Percentiles rank a stretch among this genome's conserved stretches.
These are phyloP conservation scores for Silurus lanzhouensis DNA, from an alignment of 2,797 vertebrate genomes.

Conservation along the genomic window DNA sequence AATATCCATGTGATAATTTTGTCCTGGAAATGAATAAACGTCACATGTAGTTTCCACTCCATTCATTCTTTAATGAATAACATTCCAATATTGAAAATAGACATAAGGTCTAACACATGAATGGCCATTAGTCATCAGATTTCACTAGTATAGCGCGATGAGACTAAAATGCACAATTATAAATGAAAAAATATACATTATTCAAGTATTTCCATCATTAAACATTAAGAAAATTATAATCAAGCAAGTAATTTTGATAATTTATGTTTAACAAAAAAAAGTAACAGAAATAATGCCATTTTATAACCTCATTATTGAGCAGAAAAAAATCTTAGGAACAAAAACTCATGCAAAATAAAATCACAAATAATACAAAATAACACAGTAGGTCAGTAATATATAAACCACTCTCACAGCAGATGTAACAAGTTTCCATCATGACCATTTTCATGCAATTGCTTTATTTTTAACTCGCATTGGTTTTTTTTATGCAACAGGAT, in stretches of 20 bases:
- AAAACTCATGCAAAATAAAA: slow-evolving; percentile 73
- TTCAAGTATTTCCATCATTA: slow-evolving; percentile 73
- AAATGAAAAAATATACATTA: slow-evolving; percentile 61
- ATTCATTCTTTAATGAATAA: slow-evolving; percentile 36
- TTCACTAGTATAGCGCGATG: slow-evolving; percentile 8
- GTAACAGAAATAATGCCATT: slow-evolving; percentile 67
- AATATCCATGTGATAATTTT: not conserved
- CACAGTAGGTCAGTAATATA: slow-evolving; percentile 55
- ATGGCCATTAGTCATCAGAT: slow-evolving; percentile 18
- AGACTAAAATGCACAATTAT: slow-evolving; percentile 39
- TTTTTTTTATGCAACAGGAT: slow-evolving; percentile 30
- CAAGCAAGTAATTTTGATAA: slow-evolving; percentile 60
- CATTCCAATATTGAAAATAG: slow-evolving; percentile 7
- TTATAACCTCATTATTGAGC: slow-evolving; percentile 61
- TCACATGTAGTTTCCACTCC: slow-evolving; percentile 31
- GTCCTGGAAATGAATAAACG: not conserved
- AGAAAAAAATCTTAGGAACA: slow-evolving; percentile 63
- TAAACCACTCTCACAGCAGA: slow-evolving; percentile 58
- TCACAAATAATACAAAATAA: slow-evolving; percentile 59
- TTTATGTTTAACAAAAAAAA: slow-evolving; percentile 32
- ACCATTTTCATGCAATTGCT: slow-evolving; percentile 43
- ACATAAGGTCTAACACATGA: slow-evolving; percentile 25
- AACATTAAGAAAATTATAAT: slow-evolving; percentile 60
- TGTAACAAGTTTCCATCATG: slow-evolving; percentile 50
- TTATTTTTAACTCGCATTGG: slow-evolving; percentile 21